phyloP scores from a whole-genome alignment of 2,113 vertebrate species.

The Platichthys flesus region DNA sequence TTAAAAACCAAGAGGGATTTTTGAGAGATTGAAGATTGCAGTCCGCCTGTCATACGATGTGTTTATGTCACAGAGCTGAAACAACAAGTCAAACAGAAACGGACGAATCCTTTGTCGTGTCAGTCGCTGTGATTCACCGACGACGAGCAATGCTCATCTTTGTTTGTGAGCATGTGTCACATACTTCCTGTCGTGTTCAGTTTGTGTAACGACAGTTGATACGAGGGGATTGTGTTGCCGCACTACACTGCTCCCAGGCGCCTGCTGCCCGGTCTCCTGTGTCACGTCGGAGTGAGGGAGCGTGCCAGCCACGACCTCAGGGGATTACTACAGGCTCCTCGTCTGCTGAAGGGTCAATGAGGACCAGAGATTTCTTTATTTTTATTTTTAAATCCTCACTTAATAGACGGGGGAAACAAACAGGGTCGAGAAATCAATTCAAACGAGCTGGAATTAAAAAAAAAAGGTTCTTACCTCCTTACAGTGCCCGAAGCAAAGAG shows the following conservation, averaged over 20 bases:
- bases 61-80: background rate
- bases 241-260: background rate
- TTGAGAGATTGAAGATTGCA: background rate
- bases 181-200: constrained; percentile 10
- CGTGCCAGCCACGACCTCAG: background rate
- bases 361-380: too few species aligned
- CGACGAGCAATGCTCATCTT: background rate
- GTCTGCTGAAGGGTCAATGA: constrained; percentile 7
- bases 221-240: background rate
- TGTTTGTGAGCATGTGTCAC: background rate
- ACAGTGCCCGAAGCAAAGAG: too few species aligned
- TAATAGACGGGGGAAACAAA: background rate
- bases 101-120: background rate
- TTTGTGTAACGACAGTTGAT: constrained; percentile 3
- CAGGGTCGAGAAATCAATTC: background rate
- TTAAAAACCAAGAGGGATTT: background rate
- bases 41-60: background rate
- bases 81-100: background rate
- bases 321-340: background rate
- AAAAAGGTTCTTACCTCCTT: too few species aligned
- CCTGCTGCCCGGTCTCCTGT: background rate
- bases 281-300: constrained; percentile 17
- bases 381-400: background rate
- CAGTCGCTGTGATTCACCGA: background rate
- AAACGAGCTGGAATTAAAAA: background rate